phyloP scores from a whole-genome alignment of 2,113 vertebrate species.

The Leucoraja erinaceus region DNA sequence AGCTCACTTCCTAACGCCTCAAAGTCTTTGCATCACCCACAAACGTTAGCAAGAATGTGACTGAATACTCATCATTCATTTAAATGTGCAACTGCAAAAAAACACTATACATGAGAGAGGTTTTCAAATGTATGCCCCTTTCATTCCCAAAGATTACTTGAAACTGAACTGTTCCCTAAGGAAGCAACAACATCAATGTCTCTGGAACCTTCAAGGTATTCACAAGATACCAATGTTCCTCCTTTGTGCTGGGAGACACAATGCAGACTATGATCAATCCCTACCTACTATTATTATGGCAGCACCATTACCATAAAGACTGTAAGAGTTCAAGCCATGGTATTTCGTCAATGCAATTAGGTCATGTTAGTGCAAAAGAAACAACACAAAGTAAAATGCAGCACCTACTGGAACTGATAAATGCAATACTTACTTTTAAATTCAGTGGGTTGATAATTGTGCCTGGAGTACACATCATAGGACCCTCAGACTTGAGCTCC shows the following conservation, averaged over 20 bases:
- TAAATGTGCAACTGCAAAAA: not conserved
- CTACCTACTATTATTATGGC: not conserved
- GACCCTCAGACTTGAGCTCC: constrained; percentile 78
- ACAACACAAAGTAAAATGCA: not conserved
- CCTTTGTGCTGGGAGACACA: not conserved
- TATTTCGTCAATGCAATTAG: not conserved
- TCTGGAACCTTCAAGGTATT: not conserved
- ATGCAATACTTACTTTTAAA: constrained; percentile 65
- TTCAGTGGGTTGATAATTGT: constrained; percentile 81
- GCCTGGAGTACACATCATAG: constrained; percentile 88
- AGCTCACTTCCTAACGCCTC: not conserved
- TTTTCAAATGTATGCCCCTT: not conserved
- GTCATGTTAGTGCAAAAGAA: not conserved
- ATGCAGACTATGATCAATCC: not conserved
- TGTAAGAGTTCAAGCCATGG: not conserved
- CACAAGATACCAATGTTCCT: not conserved
- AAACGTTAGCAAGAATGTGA: not conserved
- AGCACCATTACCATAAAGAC: not conserved
- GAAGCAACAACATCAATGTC: not conserved
- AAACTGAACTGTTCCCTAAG: too few species aligned
- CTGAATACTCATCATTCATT: not conserved
- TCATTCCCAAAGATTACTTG: not conserved
- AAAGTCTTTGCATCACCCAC: not conserved
- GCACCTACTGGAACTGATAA: too few species aligned
- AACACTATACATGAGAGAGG: not conserved